Percentiles rank a stretch among this genome's conserved stretches.
phyloP scores from a whole-genome alignment of 2,113 vertebrate species.

The Notiomystis cincta region DNA sequence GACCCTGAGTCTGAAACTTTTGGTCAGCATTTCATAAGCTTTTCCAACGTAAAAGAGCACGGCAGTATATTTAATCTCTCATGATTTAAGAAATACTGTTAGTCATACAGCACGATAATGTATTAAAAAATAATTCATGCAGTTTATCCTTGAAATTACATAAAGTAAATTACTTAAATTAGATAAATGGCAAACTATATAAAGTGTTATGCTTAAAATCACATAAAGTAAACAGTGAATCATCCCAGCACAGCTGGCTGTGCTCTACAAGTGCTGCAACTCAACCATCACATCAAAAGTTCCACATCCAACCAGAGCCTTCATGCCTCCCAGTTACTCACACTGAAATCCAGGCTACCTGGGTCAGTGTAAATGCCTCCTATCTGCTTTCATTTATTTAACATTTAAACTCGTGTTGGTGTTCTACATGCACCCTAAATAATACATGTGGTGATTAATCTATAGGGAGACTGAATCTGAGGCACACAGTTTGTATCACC shows the following conservation, averaged over 20 bases:
- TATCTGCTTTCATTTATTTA: not conserved
- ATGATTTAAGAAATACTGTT: not conserved
- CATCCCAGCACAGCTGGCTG: not conserved
- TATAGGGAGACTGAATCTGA: not conserved
- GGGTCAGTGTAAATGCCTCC: not conserved
- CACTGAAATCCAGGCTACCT: not conserved
- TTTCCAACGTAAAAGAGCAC: not conserved
- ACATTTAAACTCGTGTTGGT: not conserved
- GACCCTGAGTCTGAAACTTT: not conserved
- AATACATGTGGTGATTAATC: not conserved
- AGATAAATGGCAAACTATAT: not conserved
- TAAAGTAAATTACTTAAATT: not conserved
- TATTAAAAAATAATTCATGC: not conserved
- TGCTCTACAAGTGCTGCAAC: not conserved
- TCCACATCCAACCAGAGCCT: not conserved
- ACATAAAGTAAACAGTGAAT: not conserved
- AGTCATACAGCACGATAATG: not conserved
- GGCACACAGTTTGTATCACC: not conserved
- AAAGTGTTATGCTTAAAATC: not conserved
- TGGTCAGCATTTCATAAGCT: not conserved
- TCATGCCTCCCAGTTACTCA: not conserved
- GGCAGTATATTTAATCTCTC: not conserved
- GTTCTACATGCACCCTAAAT: not conserved
- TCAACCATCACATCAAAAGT: not conserved
- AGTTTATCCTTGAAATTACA: not conserved